Evolutionary conservation across 2,113 vertebrate genomes (phyloP), one percentile per base, ranked within the genome.

Genomic region (Furnarius figulus): DNA sequence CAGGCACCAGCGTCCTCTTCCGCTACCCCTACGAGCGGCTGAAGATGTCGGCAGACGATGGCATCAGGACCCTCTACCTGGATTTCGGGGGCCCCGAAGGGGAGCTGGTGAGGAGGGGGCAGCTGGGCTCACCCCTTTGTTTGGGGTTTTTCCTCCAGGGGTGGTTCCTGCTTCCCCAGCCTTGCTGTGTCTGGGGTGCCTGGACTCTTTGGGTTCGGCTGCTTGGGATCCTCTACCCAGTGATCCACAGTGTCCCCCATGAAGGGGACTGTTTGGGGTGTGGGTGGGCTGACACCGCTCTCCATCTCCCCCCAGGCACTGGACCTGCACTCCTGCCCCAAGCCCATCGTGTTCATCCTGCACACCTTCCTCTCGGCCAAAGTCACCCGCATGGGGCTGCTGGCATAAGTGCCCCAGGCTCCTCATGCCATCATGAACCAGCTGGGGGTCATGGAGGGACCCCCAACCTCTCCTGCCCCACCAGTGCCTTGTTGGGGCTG

Each of bases 331-430:
- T 99, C 99, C 4, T 99, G 99, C 85, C 99, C 99, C 14, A 99
- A 99, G 97, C 99, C 99, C 4, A 98, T 99, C 59, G 99, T 99
- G 58, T 99, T 99, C 59, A 93, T 99, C 83, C 98, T 99, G 80
- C 99, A 99, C 98, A 99, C 99, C 14, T 99, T 99, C 98, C 98
- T 99, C 78, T 99, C 99, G 0, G 99, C 99, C 95, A 99, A 99
- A 98, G 99, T 99, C 95, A 99, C 99, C 40, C 99, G 99, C 31
- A 98, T 99, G 99, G 99, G 99, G 87, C 98, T 99, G 86, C 98
- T 99, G 94, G 99, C 98, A 21, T 99, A 97, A 91, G 98, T 97
- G 46, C 18, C 70, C 40, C 7, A 9, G 66, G 31, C 35, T 59
- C 68, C 71, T 39, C 22, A 56, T 78, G 78, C 68, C 83, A n/a